Evolutionary conservation across 2,888 invertebrate species (phyloP), one percentile per base, ranked within the genome.

Genomic region (Merodon equestris): DNA sequence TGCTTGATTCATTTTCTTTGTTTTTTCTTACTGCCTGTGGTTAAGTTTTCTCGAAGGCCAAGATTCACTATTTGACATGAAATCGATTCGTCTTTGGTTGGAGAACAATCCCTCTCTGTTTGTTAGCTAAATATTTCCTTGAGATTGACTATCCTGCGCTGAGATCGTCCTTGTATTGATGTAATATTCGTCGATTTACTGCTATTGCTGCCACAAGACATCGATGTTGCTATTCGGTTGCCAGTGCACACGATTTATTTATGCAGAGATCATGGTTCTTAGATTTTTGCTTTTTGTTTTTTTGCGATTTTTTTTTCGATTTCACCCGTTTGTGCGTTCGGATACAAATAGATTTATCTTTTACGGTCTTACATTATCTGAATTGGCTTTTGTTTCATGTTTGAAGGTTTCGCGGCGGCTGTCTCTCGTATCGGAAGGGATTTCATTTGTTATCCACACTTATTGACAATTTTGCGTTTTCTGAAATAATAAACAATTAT

Each of bases 91-190:
- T 44, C 9, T 66, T 56, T 17, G n/a, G 34, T 47, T 9, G 19
- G 7, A 60, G 36, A 45, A 18, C 40, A 18, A 9, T 50, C 27
- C 27, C 27, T 7, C 27, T 9, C 40, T 3, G 9, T 63, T 45
- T 82, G 82, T 83, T 82, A 82, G 82, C 82, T 83, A 66, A 82
- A 75, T 34, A 61, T 70, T 60, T 64, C 74, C 45, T 68, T 81
- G 10, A 67, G 9, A 73, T 54, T 51, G 19, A 58, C 66, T 61
- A 50, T 68, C 15, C 48, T 68, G 57, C 13, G 57, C 67, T 77
- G 82, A 81, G 81, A 82, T 83, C 77, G 48, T 71, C 66, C 60
- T 70, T 50, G 56, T 48, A 66, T 58, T 45, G 56, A 64, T 44
- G 51, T 74, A 68, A 7, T 40, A 10, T 38, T 51, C 38, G 67